phyloP scores from a whole-genome alignment of 1,140 invertebrate species.

The Saccostrea cuccullata region DNA sequence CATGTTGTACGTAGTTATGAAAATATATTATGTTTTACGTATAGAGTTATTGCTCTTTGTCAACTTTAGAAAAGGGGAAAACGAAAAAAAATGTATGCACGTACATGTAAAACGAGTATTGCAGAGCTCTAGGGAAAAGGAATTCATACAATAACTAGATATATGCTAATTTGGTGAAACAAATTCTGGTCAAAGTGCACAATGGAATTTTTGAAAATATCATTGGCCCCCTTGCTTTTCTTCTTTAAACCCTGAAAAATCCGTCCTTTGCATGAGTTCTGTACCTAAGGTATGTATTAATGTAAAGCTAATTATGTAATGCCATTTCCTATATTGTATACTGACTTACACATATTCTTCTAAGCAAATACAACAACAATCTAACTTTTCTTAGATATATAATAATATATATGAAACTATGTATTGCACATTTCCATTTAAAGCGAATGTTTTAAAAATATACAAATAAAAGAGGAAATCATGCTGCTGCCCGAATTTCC shows the following conservation, averaged over 20 bases:
- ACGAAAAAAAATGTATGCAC: neutral
- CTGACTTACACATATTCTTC: neutral
- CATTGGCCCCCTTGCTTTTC: neutral
- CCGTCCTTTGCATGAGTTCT: neutral
- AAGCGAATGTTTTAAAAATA: conserved; percentile 32
- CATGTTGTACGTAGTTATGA: no score
- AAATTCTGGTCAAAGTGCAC: neutral
- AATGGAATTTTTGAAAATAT: neutral
- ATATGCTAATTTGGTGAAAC: neutral
- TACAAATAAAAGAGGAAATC: conserved; percentile 22
- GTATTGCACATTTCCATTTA: conserved; percentile 33
- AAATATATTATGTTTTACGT: neutral
- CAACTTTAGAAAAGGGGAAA: neutral
- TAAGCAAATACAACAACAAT: conserved; percentile 30
- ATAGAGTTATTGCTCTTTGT: conserved; percentile 3
- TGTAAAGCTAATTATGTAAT: neutral
- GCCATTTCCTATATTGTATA: neutral
- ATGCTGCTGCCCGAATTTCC: conserved; percentile 24
- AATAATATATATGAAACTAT: conserved; percentile 12
- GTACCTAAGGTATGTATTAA: neutral
- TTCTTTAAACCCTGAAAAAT: neutral
- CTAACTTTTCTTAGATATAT: neutral
- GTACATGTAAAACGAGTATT: neutral
- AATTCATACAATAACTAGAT: neutral
- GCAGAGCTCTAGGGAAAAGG: neutral